These are phyloP conservation scores for Cephus spinipes DNA, from an alignment of 2,888 invertebrate species.

Conservation along the genomic window DNA sequence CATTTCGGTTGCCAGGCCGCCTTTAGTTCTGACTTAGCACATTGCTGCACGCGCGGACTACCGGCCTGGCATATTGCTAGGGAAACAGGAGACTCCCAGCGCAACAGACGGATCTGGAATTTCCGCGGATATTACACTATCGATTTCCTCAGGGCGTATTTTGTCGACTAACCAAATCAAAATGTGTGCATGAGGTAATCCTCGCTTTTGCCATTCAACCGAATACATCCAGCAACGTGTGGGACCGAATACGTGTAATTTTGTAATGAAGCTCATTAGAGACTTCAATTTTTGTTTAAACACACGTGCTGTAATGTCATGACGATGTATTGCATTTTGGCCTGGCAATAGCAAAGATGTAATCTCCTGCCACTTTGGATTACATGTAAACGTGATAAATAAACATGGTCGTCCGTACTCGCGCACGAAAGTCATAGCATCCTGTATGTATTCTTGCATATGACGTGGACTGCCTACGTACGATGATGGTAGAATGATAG, in stretches of 20 bases:
- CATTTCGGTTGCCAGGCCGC: too few species aligned
- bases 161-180: constrained; percentile 57
- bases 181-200: constrained; percentile 54
- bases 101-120: too few species aligned
- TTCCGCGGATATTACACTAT: too few species aligned
- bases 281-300: constrained; percentile 12
- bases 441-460: too few species aligned
- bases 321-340: constrained; percentile 6
- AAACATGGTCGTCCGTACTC: neutral
- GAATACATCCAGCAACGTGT: constrained; percentile 20
- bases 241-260: constrained; percentile 12
- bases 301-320: constrained; percentile 18
- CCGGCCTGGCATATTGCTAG: too few species aligned
- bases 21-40: too few species aligned
- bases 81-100: too few species aligned
- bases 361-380: constrained; percentile 1
- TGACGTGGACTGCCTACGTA: too few species aligned
- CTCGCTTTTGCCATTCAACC: constrained; percentile 53
- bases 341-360: constrained; percentile 10
- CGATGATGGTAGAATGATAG: too few species aligned
- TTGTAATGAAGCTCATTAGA: constrained; percentile 7
- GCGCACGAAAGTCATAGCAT: too few species aligned
- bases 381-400: constrained; percentile 2
- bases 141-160: too few species aligned
- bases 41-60: too few species aligned